Conservation (phyloP, 2,888 invertebrate species). For the Nemotelus pantherinus region DNA sequence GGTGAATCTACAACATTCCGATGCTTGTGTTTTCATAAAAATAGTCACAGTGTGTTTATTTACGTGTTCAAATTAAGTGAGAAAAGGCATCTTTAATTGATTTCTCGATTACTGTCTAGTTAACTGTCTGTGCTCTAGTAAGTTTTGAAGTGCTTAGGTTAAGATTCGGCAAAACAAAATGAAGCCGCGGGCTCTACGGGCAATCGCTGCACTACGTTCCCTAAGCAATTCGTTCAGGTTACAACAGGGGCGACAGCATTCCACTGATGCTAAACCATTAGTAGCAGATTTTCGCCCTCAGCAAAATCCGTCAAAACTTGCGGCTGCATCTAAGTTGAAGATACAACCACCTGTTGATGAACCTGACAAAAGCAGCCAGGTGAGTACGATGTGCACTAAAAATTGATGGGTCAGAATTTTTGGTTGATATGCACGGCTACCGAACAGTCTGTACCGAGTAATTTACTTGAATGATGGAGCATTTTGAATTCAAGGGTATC, state of each 20-base stretch:
- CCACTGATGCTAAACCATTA: slow-evolving; percentile 29
- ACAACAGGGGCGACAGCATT: slow-evolving; percentile 14
- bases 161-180: neutral
- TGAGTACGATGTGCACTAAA: neutral
- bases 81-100: too few species aligned
- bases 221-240: neutral
- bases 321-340: slow-evolving; percentile 6
- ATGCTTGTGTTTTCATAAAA: too few species aligned
- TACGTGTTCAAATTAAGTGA: too few species aligned
- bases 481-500: neutral
- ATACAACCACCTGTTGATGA: slow-evolving; percentile 14
- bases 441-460: neutral
- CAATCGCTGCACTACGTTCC: slow-evolving; percentile 4
- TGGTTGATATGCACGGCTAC: too few species aligned
- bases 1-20: too few species aligned
- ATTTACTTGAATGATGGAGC: slow-evolving; percentile 5
- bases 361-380: neutral
- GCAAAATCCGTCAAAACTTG: slow-evolving; percentile 23
- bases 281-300: slow-evolving; percentile 7
- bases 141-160: too few species aligned
- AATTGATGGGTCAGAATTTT: neutral
- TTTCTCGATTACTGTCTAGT: too few species aligned
- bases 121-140: too few species aligned
- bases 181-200: neutral
- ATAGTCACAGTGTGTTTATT: too few species aligned